Evolutionary conservation across 2,113 vertebrate genomes (phyloP).

Genomic region (Lampris megalopsis): DNA sequence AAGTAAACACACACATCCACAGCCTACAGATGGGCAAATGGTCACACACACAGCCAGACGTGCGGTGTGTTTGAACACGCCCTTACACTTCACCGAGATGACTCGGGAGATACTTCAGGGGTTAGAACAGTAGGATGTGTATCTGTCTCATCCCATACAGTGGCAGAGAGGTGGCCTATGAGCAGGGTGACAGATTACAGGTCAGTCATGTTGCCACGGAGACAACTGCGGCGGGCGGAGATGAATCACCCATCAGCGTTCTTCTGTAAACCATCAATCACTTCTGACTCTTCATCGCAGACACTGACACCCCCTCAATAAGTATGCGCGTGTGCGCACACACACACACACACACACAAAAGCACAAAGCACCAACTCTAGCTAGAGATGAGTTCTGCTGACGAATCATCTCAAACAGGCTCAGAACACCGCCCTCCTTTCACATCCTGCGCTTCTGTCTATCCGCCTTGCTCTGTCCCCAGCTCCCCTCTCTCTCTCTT

Average conservation of each 20-base stretch:
- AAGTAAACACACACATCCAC: too few species aligned
- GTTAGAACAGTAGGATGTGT: conserved; percentile 50
- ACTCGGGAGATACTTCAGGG: conserved; percentile 41
- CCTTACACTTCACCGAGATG: conserved; percentile 66
- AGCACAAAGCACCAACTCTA: conserved; percentile 53
- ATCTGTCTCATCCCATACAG: conserved; percentile 52
- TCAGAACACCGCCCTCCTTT: conserved; percentile 34
- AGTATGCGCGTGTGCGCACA: neutral
- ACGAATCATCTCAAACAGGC: conserved; percentile 65
- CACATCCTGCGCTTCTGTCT: conserved; percentile 22
- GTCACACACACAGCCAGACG: conserved; percentile 48
- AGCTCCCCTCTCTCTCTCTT: neutral
- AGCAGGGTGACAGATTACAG: conserved; percentile 79
- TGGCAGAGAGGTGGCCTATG: conserved; percentile 69
- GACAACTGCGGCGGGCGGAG: conserved; percentile 72
- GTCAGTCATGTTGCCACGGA: conserved; percentile 74
- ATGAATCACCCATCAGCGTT: conserved; percentile 81
- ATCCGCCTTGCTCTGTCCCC: conserved; percentile 21
- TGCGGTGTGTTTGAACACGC: conserved; percentile 28
- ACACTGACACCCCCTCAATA: conserved; percentile 34
- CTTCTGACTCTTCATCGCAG: conserved; percentile 66
- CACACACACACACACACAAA: conserved; percentile 10
- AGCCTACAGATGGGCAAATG: neutral
- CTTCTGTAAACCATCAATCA: conserved; percentile 83
- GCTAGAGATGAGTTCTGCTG: conserved; percentile 65